These are phyloP conservation scores for Mya arenaria DNA, from an alignment of 1,140 invertebrate species.

Conservation along the genomic window DNA sequence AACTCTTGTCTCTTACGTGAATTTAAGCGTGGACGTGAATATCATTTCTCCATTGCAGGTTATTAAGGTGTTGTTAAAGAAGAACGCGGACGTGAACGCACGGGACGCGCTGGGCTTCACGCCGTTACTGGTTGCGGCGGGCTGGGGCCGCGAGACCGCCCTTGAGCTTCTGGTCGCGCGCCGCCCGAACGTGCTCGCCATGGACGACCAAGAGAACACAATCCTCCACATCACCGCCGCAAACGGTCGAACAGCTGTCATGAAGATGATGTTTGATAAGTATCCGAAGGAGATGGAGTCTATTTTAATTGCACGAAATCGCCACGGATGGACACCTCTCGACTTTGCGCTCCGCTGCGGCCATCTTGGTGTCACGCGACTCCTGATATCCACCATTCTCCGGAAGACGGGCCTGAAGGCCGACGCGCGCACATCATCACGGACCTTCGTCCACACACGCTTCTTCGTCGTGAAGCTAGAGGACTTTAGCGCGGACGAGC, in stretches of 20 bases:
- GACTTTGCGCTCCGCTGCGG: slow-evolving; percentile 52
- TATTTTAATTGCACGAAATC: slow-evolving; percentile 35
- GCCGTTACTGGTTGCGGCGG: slow-evolving; percentile 79
- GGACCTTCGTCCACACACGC: slow-evolving; percentile 51
- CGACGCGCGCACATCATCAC: background rate
- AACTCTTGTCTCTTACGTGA: too few species aligned
- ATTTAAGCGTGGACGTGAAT: too few species aligned
- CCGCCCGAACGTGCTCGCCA: slow-evolving; percentile 7
- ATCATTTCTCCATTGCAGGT: too few species aligned
- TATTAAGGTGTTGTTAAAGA: slow-evolving; percentile 82
- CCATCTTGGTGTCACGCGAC: slow-evolving; percentile 31
- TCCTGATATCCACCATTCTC: slow-evolving; percentile 35
- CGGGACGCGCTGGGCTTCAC: slow-evolving; percentile 82
- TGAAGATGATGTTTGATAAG: slow-evolving; percentile 25
- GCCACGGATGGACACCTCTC: slow-evolving; percentile 52
- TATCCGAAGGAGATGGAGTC: slow-evolving; percentile 52
- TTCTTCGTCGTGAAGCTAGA: slow-evolving; percentile 47
- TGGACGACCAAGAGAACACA: slow-evolving; percentile 51
- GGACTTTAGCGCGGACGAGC: slow-evolving; percentile 41
- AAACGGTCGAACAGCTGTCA: slow-evolving; percentile 39
- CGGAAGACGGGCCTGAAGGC: slow-evolving; percentile 19
- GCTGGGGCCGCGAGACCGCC: slow-evolving; percentile 50
- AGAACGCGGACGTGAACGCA: slow-evolving; percentile 82
- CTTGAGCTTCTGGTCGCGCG: slow-evolving; percentile 34
- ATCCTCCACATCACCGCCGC: slow-evolving; percentile 46